phyloP scores from a whole-genome alignment of 1,140 invertebrate species.

The Pollicipes pollicipes region DNA sequence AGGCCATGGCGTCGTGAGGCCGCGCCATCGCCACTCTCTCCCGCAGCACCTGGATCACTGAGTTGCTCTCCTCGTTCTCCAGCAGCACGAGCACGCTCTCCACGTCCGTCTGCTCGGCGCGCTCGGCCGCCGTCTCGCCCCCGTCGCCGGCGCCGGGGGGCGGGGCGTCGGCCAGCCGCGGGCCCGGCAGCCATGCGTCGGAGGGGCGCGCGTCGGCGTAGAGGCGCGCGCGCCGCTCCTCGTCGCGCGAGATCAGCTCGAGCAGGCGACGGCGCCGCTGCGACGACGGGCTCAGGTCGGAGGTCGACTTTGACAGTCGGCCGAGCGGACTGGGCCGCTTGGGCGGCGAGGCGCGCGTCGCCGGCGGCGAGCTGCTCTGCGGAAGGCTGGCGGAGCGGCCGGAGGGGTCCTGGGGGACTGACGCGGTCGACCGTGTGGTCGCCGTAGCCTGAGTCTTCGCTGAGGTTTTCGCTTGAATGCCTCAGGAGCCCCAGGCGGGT shows the following conservation, averaged over 20 bases:
- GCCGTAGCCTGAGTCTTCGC: constrained; percentile 4
- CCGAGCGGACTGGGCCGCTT: neutral
- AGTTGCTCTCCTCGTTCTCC: neutral
- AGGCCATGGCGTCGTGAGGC: neutral
- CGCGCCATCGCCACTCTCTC: neutral
- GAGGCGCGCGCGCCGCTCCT: neutral
- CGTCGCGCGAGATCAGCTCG: neutral
- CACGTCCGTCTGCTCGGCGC: neutral
- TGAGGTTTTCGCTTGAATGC: constrained; percentile 1
- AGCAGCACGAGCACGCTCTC: neutral
- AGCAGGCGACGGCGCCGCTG: neutral
- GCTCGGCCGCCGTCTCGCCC: neutral
- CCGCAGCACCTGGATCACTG: neutral
- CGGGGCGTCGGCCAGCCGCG: neutral
- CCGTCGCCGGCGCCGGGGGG: neutral
- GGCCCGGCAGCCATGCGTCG: neutral
- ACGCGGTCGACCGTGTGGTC: neutral
- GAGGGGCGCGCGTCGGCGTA: neutral
- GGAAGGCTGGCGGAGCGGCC: neutral
- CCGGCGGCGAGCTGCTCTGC: neutral
- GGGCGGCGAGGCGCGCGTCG: too few species aligned
- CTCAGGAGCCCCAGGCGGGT: neutral
- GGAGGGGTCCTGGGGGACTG: neutral
- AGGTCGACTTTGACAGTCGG: neutral
- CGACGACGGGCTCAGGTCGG: neutral